Base-by-base conservation (phyloP, 2,797 vertebrate genomes). In the Alfaro cultratus region DNA sequence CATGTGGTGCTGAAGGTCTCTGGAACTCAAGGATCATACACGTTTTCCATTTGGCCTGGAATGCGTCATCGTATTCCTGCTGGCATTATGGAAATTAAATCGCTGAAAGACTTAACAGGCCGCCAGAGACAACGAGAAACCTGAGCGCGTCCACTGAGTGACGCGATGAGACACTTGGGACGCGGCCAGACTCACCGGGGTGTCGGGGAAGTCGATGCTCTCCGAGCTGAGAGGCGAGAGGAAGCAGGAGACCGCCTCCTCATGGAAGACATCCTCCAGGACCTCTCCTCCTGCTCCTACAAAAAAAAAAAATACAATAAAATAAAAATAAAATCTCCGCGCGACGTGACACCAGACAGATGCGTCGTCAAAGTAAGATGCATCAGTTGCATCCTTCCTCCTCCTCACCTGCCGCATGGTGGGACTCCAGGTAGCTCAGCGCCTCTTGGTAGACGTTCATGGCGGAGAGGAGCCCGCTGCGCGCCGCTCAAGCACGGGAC, bases 391-490 rank as follows among this genome's bases (percentile, higher is more conserved):
- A 13, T 43, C 39, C 18, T 49, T 31, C 11, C 5, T 34, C 1
- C 3, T 31, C 1, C 90, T 83, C 83, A 95, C 95, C 93, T 75
- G 89, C 34, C 0, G 95, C 67, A 1, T 79, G 75, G 10, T 87
- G 78, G 2, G 83, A 77, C 55, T 83, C 71, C 49, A 96, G 93
- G 77, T 96, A 96, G 1, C 82, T 10, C 78, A 93, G 39, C 1
- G 95, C 93, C 55, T 96, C 94, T 46, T 89, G 78, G 77, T 89
- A 95, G 12, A 95, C n/a, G n/a, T 96, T 95, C 96, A 96, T 96
- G 29, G 46, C 67, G 0, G 15, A 12, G 70, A 1, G 11, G 29
- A 36, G 55, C 60, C 62, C 9, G 49, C 21, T 73, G 53, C 62
- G 60, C 57, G 0, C 73, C 0, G 39, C 1, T 9, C 71, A 2